A percentile compares a stretch with the other conserved stretches of the same genome.
phyloP scores from a whole-genome alignment of 2,888 invertebrate species.

The Thecocarcelia acutangulata region DNA sequence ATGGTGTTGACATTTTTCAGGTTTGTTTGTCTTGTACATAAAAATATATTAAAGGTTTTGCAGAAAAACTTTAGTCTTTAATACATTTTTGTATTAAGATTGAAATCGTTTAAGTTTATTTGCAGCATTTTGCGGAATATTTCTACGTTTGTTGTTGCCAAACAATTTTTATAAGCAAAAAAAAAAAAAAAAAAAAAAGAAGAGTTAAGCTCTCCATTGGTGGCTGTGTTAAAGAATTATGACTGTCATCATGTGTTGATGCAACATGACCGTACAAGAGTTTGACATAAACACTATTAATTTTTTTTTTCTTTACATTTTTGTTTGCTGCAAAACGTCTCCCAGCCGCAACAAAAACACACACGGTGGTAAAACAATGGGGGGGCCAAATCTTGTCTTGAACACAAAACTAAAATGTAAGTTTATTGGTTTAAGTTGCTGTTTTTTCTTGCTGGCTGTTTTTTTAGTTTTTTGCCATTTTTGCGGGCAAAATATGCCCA shows the following conservation, averaged over 20 bases:
- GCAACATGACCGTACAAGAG: conserved; percentile 68
- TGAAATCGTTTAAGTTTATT: conserved; percentile 53
- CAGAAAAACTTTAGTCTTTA: conserved; percentile 28
- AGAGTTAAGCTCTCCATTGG: conserved; percentile 53
- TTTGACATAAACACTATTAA: conserved; percentile 68
- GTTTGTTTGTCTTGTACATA: conserved; percentile 45
- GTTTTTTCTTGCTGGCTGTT: too few species aligned
- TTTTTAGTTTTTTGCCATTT: neutral
- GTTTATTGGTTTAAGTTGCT: conserved; percentile 42
- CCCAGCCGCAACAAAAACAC: conserved; percentile 46
- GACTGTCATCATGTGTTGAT: conserved; percentile 77
- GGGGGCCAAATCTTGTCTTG: conserved; percentile 60
- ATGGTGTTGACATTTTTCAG: conserved; percentile 76
- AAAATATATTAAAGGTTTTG: conserved; percentile 39
- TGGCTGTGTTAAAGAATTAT: conserved; percentile 74
- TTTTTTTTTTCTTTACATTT: conserved; percentile 4
- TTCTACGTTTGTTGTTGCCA: conserved; percentile 2
- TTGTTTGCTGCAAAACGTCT: neutral
- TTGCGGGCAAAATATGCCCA: conserved; percentile 17
- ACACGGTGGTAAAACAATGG: conserved; percentile 68
- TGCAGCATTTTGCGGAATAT: conserved; percentile 4
- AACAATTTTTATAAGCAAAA: neutral
- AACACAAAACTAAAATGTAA: conserved; percentile 42
- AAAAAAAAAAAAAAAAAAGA: neutral
- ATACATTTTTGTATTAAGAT: conserved; percentile 38